Percentiles rank a stretch among this genome's conserved stretches.
These are phyloP conservation scores for silkworm (Bombyx mori) DNA, from an alignment of 1,140 invertebrate species.

Conservation along the genomic window ASM3026992v2 NC_085111.1:12131001-12131500, in stretches of 20 bases:
- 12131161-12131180: slow-evolving; percentile 21
- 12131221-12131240: slow-evolving; percentile 59
- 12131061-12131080: slow-evolving; percentile 65
- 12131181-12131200: slow-evolving; percentile 39
- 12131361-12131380: slow-evolving; percentile 75
- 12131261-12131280: slow-evolving; percentile 76
- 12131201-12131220: slow-evolving; percentile 58
- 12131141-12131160: slow-evolving; percentile 56
- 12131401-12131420: too few relatives aligned
- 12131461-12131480: slow-evolving; percentile 80
- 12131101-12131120: slow-evolving; percentile 67
- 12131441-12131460: slow-evolving; percentile 79
- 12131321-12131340: slow-evolving; percentile 77
- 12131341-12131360: slow-evolving; percentile 78
- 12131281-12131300: slow-evolving; percentile 77
- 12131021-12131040: slow-evolving; percentile 73
- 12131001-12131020: slow-evolving; percentile 76
- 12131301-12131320: slow-evolving; percentile 77
- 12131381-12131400: slow-evolving; percentile 23
- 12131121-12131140: slow-evolving; percentile 64
- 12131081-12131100: slow-evolving; percentile 49
- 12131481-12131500: slow-evolving; percentile 80
- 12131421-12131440: too few relatives aligned
- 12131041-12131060: slow-evolving; percentile 70
- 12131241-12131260: slow-evolving; percentile 68